Conservation (phyloP, 2,113 vertebrate species). For the Sylvietta virens region DNA sequence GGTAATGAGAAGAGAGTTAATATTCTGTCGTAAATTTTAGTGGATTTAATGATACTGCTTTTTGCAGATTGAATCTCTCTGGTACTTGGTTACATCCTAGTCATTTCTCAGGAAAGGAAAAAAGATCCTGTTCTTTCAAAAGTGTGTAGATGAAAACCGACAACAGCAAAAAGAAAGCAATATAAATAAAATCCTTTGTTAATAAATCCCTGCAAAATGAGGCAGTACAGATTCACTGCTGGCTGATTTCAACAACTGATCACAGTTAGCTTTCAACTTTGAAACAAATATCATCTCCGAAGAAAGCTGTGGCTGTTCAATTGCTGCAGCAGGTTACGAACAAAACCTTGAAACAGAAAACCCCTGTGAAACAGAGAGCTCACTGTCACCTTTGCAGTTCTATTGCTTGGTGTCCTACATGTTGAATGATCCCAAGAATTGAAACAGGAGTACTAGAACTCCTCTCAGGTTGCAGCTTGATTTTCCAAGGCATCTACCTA, state of each 20-base stretch:
- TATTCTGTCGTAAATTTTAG: neutral
- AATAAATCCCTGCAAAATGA: neutral
- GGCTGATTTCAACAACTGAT: neutral
- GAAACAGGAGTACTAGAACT: neutral
- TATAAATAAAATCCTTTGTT: neutral
- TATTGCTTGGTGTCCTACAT: neutral
- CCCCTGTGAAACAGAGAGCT: neutral
- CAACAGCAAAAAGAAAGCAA: neutral
- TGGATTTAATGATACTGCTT: neutral
- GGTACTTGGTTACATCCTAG: neutral
- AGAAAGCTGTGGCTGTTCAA: neutral
- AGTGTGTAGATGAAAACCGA: neutral
- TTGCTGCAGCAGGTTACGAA: neutral
- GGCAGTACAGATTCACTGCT: neutral
- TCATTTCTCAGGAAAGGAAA: neutral
- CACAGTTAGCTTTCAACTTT: neutral
- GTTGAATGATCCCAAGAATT: neutral
- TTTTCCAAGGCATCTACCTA: neutral
- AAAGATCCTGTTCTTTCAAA: neutral
- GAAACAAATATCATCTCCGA: neutral
- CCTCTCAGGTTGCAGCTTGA: neutral
- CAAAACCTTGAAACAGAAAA: neutral
- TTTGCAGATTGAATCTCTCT: neutral
- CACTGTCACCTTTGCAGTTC: neutral
- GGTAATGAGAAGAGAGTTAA: neutral